Conservation (phyloP, 2,113 vertebrate species). For the Pangasianodon gigas region DNA sequence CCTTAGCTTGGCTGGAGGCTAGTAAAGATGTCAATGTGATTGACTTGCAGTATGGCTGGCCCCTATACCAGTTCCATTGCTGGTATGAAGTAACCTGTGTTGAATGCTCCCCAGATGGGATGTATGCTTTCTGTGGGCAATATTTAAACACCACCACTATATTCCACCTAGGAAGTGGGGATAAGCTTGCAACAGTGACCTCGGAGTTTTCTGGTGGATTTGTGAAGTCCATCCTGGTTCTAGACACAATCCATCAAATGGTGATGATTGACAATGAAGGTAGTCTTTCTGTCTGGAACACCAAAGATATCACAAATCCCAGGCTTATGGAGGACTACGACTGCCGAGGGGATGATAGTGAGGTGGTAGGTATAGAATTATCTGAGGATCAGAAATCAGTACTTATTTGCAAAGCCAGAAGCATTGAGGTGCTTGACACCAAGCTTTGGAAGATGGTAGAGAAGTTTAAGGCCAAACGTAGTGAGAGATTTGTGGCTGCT, state of each 20-base stretch:
- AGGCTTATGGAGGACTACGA: conserved; percentile 95
- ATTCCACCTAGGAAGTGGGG: conserved; percentile 93
- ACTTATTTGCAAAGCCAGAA: conserved; percentile 93
- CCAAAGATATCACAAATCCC: conserved; percentile 89
- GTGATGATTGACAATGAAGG: conserved; percentile 97
- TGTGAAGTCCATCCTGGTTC: conserved; percentile 92
- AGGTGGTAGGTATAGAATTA: conserved; percentile 92
- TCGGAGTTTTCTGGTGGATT: conserved; percentile 97
- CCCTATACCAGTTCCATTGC: conserved; percentile 97
- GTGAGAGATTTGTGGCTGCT: conserved; percentile 89
- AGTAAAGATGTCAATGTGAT: conserved; percentile 97
- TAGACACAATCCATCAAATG: conserved; percentile 93
- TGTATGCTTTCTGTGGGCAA: conserved; percentile 95
- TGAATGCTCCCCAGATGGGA: conserved; percentile 92
- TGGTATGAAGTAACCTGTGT: conserved; percentile 99
- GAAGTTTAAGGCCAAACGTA: conserved; percentile 96
- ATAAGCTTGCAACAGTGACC: conserved; percentile 91
- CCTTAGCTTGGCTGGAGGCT: conserved; percentile 94
- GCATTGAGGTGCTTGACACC: conserved; percentile 94
- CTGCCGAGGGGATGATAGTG: conserved; percentile 89
- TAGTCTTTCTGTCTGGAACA: conserved; percentile 95
- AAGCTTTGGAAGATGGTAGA: conserved; percentile 93
- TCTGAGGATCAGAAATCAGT: conserved; percentile 96
- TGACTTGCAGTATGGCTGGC: conserved; percentile 94
- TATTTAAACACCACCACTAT: conserved; percentile 92